A percentile compares a stretch with the other conserved stretches of the same genome.
Evolutionary conservation across 2,888 invertebrate species (phyloP).

Genomic region (Esperia sulphurella): DNA sequence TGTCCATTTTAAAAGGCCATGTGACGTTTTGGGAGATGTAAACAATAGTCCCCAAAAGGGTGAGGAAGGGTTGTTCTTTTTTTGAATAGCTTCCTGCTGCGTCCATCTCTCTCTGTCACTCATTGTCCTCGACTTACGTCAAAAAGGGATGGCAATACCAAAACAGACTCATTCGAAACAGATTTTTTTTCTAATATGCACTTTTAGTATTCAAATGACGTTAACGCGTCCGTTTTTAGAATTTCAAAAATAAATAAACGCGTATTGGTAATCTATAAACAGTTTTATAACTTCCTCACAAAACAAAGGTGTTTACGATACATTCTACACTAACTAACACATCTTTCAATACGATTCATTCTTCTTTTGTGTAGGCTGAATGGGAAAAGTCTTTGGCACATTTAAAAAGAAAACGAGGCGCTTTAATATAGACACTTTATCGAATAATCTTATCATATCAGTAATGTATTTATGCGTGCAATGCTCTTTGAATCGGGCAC

Average conservation of each 20-base stretch:
- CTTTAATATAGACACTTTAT: conserved; percentile 10
- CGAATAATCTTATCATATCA: conserved; percentile 35
- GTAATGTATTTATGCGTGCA: conserved; percentile 46
- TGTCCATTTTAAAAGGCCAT: conserved; percentile 23
- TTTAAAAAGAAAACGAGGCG: neutral
- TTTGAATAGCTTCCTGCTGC: conserved; percentile 72
- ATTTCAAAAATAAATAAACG: conserved; percentile 66
- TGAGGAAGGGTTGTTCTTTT: conserved; percentile 77
- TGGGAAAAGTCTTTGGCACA: neutral
- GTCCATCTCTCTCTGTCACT: conserved; percentile 43
- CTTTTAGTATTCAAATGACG: conserved; percentile 75
- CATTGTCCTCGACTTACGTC: conserved; percentile 18
- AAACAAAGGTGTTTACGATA: conserved; percentile 38
- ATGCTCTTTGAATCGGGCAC: conserved; percentile 44
- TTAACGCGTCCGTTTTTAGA: conserved; percentile 74
- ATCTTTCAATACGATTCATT: conserved; percentile 22
- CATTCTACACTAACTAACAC: conserved; percentile 18
- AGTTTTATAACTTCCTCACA: conserved; percentile 69
- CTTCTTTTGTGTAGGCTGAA: conserved; percentile 25
- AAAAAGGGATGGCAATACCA: conserved; percentile 38
- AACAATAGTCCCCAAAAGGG: conserved; percentile 67
- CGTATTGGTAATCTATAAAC: conserved; percentile 59
- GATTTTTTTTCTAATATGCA: conserved; percentile 55
- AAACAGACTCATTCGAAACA: conserved; percentile 26
- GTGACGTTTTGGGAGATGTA: conserved; percentile 48